Evolutionary conservation across 2,888 invertebrate genomes (phyloP).

Genomic region (Tricholauxania praeusta): DNA sequence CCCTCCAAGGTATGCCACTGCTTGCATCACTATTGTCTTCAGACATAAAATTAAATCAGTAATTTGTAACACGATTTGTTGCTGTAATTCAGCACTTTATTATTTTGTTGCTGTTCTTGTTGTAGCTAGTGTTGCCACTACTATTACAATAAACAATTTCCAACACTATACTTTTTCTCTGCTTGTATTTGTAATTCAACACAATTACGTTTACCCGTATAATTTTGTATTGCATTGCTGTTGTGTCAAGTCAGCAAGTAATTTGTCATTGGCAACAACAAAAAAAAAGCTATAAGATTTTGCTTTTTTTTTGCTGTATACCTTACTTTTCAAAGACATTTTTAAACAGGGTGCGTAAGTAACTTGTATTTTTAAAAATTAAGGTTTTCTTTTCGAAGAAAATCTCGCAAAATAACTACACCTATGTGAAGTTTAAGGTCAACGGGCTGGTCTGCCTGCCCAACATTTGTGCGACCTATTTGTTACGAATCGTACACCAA

Average conservation of each 20-base stretch:
- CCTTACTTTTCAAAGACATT: too few species aligned
- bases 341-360: too few species aligned
- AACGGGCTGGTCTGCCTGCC: too few species aligned
- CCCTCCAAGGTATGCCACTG: neutral
- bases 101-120: slow-evolving; percentile 13
- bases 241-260: slow-evolving; percentile 20
- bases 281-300: neutral
- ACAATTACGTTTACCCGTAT: slow-evolving; percentile 1
- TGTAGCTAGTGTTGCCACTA: neutral
- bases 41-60: slow-evolving; percentile 34
- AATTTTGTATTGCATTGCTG: slow-evolving; percentile 21
- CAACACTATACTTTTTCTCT: neutral
- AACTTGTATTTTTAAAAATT: too few species aligned
- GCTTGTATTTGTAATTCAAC: slow-evolving; percentile 12
- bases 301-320: too few species aligned
- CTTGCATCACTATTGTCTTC: neutral
- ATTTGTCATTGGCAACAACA: neutral
- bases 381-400: too few species aligned
- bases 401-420: too few species aligned
- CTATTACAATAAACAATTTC: too few species aligned
- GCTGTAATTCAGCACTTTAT: slow-evolving; percentile 27
- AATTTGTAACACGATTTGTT: slow-evolving; percentile 36
- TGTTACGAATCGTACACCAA: too few species aligned
- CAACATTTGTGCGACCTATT: too few species aligned
- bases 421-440: too few species aligned